A percentile compares a stretch with the other conserved stretches of the same genome.
Conservation (phyloP, 2,113 vertebrate species). For the Halcyon senegalensis region DNA sequence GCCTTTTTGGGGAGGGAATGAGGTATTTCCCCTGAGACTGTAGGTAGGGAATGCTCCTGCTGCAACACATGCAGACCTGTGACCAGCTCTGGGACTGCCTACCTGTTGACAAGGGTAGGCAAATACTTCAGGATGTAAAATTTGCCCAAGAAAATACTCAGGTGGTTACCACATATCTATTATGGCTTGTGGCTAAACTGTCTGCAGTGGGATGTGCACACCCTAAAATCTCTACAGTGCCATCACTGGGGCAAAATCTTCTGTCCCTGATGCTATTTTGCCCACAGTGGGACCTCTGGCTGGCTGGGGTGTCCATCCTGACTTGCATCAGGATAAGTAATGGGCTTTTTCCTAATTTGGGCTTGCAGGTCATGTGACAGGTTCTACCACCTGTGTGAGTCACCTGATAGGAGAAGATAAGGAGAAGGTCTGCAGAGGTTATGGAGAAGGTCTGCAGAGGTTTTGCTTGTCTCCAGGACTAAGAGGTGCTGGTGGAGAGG, state of each 20-base stretch:
- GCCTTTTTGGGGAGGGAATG: not conserved
- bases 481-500: fast-evolving
- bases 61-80: not conserved
- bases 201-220: not conserved
- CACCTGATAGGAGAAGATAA: not conserved
- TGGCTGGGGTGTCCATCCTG: not conserved
- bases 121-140: not conserved
- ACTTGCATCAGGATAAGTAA: not conserved
- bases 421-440: not conserved
- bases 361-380: not conserved
- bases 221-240: not conserved
- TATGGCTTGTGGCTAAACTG: not conserved
- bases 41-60: not conserved
- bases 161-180: not conserved
- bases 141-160: not conserved
- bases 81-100: not conserved
- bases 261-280: fast-evolving
- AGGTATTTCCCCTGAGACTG: not conserved
- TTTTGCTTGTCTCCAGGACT: fast-evolving
- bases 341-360: not conserved
- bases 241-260: not conserved
- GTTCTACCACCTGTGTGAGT: not conserved
- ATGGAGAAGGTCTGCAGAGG: not conserved
- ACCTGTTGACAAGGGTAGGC: not conserved
- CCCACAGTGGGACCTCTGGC: fast-evolving